These are phyloP conservation scores for Melanostigma gelatinosum DNA, from an alignment of 2,113 vertebrate species.

Conservation along the genomic window DNA sequence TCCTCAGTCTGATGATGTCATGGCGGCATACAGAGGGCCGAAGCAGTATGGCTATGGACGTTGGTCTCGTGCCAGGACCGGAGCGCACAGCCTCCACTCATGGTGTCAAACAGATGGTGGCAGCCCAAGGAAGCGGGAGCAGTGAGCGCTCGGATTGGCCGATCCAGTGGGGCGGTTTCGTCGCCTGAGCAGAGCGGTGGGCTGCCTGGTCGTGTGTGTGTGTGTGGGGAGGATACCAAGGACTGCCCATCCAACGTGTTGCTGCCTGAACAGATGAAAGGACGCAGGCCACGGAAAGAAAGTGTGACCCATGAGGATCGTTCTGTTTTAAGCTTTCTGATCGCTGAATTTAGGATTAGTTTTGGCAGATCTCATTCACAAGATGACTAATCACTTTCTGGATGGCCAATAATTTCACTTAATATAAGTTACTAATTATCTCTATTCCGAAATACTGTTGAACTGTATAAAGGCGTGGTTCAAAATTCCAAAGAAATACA, in stretches of 20 bases:
- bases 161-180: constrained; percentile 37
- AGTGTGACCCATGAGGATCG: constrained; percentile 4
- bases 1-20: constrained; percentile 48
- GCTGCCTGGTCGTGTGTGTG: constrained; percentile 17
- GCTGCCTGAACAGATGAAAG: constrained; percentile 46
- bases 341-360: not conserved
- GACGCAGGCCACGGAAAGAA: constrained; percentile 22
- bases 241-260: constrained; percentile 39
- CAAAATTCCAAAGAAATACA: not conserved
- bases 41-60: constrained; percentile 1
- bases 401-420: not conserved
- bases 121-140: constrained; percentile 46
- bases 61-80: constrained; percentile 21
- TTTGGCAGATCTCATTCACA: not conserved
- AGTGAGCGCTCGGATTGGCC: constrained; percentile 53
- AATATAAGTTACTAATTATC: not conserved
- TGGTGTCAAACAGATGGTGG: constrained; percentile 68
- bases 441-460: not conserved
- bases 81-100: constrained; percentile 29
- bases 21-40: not conserved
- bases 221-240: constrained; percentile 37
- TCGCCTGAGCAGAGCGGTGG: constrained; percentile 27
- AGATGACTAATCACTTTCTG: not conserved
- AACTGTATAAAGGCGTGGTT: too few relatives aligned
- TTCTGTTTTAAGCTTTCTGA: constrained; percentile 56